These are phyloP conservation scores for Trididemnum clinides DNA, from an alignment of 23 tunicate genomes.

Conservation along the genomic window DNA sequence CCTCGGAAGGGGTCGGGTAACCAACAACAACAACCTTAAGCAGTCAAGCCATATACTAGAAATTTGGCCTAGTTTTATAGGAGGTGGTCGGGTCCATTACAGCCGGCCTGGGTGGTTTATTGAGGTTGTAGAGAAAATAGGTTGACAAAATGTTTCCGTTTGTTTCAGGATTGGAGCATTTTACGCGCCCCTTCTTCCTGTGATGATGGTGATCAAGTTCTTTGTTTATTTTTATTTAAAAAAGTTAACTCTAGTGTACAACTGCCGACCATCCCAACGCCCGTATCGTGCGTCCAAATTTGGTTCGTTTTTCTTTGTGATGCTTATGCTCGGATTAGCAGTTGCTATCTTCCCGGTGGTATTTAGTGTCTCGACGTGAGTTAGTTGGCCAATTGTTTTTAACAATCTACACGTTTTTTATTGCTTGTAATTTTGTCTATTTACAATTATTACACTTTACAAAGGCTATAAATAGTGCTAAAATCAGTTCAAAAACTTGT, in stretches of 20 bases:
- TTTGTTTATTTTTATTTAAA: slow-evolving; percentile 88
- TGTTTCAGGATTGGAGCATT: slow-evolving; percentile 94
- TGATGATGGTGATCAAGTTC: slow-evolving; percentile 84
- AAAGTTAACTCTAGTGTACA: slow-evolving; percentile 77
- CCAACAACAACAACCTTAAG: too few relatives aligned
- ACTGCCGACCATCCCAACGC: slow-evolving; percentile 81
- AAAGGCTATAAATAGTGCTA: too few relatives aligned
- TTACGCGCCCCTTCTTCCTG: slow-evolving; percentile 87
- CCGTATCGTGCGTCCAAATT: slow-evolving; percentile 71
- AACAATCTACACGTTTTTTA: not conserved
- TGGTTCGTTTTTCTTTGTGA: slow-evolving; percentile 88
- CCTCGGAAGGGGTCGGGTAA: too few relatives aligned
- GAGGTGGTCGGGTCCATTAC: too few relatives aligned
- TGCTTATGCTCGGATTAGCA: slow-evolving; percentile 70
- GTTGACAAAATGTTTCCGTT: too few relatives aligned
- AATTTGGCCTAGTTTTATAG: too few relatives aligned
- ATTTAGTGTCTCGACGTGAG: slow-evolving; percentile 78
- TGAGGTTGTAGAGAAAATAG: too few relatives aligned
- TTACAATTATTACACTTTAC: too few relatives aligned
- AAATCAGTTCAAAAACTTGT: too few relatives aligned
- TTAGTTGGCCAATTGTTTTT: not conserved
- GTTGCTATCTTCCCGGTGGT: slow-evolving; percentile 87
- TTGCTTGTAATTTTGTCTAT: too few relatives aligned
- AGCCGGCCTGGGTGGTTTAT: too few relatives aligned
- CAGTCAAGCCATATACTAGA: too few relatives aligned